Evolutionary conservation across 2,113 vertebrate species (phyloP), one percentile per base, ranked within the genome.

Genomic region (Terrapene triunguis): DNA sequence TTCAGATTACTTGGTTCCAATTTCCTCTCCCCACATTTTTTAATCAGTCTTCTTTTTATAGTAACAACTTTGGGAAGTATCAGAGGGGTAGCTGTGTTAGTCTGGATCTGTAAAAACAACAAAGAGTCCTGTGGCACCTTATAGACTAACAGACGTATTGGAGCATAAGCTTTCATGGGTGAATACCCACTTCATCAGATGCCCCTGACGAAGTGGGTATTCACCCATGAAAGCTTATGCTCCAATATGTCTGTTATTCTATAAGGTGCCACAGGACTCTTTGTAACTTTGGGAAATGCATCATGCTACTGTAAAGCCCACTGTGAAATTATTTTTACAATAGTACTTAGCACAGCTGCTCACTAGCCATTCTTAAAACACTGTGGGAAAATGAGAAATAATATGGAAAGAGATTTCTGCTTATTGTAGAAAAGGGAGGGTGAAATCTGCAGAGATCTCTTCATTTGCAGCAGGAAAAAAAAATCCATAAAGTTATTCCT

Each of bases 11-110:
- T 82, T 1, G 5, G 6, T 83, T 69, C 32, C 80, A 88, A 93
- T 92, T 95, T 94, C 83, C 81, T 88, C 80, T 38, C 17, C 16
- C 81, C 80, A 87, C 62, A 44, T n/a, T n/a, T 65, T 88, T 95
- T 74, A 90, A 91, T 93, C 96, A 94, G 80, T 53, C 48, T 92
- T 90, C 8, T 1, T 88, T 94, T 95, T 89, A 84, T 57, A 96
- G 90, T 42, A 94, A 94, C 78, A 95, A 87, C 89, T 95, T 88
- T 50, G 48, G 48, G 48, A 50, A 50, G 48, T 50, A 50, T 50
- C 48, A 50, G 48, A 50, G 48, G 48, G 48, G 12, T 50, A 50
- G 12, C 48, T 3, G 48, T 50, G 48, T 50, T 50, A 50, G 48
- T 48, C 48, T 48, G 48, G 48, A 48, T 48, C 48, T 48, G 48